Conservation (phyloP, 1,140 invertebrate species). For the Venturia canescens region DNA sequence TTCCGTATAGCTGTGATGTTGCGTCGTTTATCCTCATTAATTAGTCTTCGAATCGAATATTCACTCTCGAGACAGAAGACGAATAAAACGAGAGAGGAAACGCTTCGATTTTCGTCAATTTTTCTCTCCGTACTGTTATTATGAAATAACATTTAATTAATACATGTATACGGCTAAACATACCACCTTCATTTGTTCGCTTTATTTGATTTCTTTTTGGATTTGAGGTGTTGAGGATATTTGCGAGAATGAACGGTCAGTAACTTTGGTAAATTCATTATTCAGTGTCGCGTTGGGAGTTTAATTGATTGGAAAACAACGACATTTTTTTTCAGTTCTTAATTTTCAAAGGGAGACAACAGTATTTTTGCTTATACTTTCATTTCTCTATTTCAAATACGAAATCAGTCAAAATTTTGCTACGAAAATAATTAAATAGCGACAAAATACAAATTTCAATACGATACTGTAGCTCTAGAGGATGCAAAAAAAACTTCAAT, state of each 20-base stretch:
- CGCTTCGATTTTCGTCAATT: slow-evolving; percentile 35
- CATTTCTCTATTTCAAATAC: too few species aligned
- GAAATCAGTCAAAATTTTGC: too few species aligned
- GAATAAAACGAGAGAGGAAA: slow-evolving; percentile 11
- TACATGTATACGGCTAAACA: background rate
- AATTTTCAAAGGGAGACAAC: too few species aligned
- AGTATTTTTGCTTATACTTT: too few species aligned
- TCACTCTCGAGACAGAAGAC: background rate
- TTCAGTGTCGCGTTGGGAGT: too few species aligned
- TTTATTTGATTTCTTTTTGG: background rate
- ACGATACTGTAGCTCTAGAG: too few species aligned
- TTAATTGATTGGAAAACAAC: too few species aligned
- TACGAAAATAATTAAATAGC: too few species aligned
- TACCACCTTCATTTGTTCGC: background rate
- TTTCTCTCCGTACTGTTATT: slow-evolving; percentile 27
- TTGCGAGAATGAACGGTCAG: background rate
- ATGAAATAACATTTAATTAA: slow-evolving; percentile 4
- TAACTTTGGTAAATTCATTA: background rate
- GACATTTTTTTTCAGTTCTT: too few species aligned
- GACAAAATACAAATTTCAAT: too few species aligned
- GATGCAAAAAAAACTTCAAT: too few species aligned
- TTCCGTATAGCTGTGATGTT: slow-evolving; percentile 40
- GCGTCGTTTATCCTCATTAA: slow-evolving; percentile 21
- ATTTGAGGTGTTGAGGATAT: background rate
- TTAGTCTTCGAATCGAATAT: slow-evolving; percentile 3